Percentiles rank a stretch among this genome's conserved stretches.
These are phyloP conservation scores for Geodia barretti DNA, from an alignment of 37 sponge, comb jelly and placozoan species.

Conservation along the genomic window DNA sequence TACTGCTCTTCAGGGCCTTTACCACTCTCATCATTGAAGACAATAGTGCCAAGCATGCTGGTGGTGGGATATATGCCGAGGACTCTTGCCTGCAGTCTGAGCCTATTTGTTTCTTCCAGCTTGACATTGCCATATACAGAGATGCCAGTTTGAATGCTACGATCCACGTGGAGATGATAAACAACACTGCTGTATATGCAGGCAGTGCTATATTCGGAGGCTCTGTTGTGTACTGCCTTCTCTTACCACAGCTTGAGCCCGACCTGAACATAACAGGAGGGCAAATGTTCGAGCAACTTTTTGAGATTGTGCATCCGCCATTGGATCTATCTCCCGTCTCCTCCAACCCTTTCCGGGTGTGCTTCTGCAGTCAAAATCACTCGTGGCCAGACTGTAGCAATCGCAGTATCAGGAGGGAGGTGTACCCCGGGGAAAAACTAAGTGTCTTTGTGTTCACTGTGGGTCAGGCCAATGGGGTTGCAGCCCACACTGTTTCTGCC, in stretches of 20 bases:
- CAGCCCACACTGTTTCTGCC: neutral
- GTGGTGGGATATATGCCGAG: slow-evolving; percentile 28
- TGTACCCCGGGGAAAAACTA: slow-evolving; percentile 16
- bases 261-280: neutral
- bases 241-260: neutral
- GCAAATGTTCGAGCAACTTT: neutral
- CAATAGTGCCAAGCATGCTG: slow-evolving; percentile 2
- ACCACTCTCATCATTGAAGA: neutral
- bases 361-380: slow-evolving; percentile 4
- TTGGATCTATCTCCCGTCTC: neutral
- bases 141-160: neutral
- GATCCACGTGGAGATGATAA: neutral
- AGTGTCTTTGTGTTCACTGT: neutral
- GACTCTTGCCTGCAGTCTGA: neutral
- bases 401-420: neutral
- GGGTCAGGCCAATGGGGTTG: neutral
- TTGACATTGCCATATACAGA: neutral
- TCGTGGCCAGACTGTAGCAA: neutral
- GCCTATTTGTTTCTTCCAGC: slow-evolving; percentile 4
- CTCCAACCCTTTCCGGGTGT: slow-evolving; percentile 9
- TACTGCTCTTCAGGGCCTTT: neutral
- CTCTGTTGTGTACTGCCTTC: slow-evolving; percentile 25
- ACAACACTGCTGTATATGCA: slow-evolving; percentile 22
- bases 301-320: neutral
- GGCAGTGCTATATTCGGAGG: slow-evolving; percentile 35